A percentile compares a stretch with the other conserved stretches of the same genome.
Evolutionary conservation across 2,888 invertebrate genomes (phyloP).

Genomic region (Aquatica leii): DNA sequence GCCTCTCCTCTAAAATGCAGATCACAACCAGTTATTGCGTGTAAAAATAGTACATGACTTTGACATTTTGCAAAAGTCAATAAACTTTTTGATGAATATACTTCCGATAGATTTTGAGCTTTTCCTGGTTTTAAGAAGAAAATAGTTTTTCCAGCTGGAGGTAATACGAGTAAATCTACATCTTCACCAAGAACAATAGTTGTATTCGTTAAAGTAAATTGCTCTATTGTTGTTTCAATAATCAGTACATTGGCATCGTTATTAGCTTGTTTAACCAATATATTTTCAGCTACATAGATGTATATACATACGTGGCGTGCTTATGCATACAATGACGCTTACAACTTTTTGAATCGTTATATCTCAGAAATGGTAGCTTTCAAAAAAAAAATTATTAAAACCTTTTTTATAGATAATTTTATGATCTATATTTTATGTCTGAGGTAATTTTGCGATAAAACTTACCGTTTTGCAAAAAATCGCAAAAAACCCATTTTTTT

Average conservation of each 20-base stretch:
- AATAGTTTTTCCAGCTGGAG: constrained; percentile 41
- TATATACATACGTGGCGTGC: too few relatives aligned
- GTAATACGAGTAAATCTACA: neutral
- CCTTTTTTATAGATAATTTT: too few relatives aligned
- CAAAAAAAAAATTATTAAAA: too few relatives aligned
- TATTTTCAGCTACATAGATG: too few relatives aligned
- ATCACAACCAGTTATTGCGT: neutral
- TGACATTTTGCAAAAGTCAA: constrained; percentile 37
- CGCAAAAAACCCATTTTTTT: too few relatives aligned
- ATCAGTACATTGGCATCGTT: constrained; percentile 45
- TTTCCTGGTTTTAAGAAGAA: constrained; percentile 44
- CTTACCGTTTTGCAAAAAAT: too few relatives aligned
- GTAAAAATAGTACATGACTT: neutral
- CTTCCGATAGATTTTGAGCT: constrained; percentile 37
- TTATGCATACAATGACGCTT: too few relatives aligned
- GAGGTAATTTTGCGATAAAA: too few relatives aligned
- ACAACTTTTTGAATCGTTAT: too few relatives aligned
- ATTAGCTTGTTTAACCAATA: constrained; percentile 47
- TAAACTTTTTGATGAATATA: constrained; percentile 45
- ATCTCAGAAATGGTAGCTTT: too few relatives aligned
- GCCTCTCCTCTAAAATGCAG: neutral
- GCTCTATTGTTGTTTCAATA: constrained; percentile 19
- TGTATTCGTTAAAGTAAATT: constrained; percentile 25
- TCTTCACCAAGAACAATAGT: constrained; percentile 48
- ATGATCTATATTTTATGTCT: too few relatives aligned